Percentiles rank a stretch among this genome's conserved stretches.
Conservation (phyloP, 2,888 invertebrate species). For the Nemapogon koenigi region DNA sequence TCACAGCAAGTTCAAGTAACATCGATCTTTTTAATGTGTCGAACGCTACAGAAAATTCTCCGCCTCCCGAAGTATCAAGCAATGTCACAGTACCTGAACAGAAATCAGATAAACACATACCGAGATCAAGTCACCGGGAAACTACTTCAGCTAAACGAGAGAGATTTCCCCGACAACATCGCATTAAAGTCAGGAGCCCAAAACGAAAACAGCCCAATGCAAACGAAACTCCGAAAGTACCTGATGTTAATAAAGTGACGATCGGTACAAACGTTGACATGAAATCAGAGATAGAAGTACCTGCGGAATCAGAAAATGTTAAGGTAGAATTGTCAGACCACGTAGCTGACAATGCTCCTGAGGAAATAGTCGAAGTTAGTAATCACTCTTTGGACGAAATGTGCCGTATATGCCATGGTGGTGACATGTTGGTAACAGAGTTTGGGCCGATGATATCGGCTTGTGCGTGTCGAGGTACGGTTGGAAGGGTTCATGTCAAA, state of each 20-base stretch:
- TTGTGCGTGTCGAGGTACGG: constrained; percentile 67
- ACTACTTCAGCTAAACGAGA: constrained; percentile 19
- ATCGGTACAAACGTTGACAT: no score
- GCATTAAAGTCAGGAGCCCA: constrained; percentile 45
- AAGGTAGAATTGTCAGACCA: neutral
- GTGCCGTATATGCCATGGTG: constrained; percentile 57
- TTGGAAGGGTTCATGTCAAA: constrained; percentile 74
- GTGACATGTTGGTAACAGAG: constrained; percentile 32
- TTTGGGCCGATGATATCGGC: constrained; percentile 46
- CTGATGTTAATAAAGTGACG: constrained; percentile 20
- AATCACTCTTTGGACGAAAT: constrained; percentile 41
- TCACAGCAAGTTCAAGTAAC: constrained; percentile 32
- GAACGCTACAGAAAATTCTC: constrained; percentile 13
- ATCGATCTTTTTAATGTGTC: constrained; percentile 26
- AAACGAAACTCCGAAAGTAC: constrained; percentile 29
- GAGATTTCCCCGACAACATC: constrained; percentile 32
- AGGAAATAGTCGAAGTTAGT: constrained; percentile 15
- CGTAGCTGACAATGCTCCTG: neutral
- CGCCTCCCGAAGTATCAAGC: constrained; percentile 1
- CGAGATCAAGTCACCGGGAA: neutral
- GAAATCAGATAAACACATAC: neutral
- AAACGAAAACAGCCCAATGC: constrained; percentile 29
- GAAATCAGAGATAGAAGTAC: no score
- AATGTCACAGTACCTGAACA: neutral
- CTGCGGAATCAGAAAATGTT: constrained; percentile 17